phyloP scores from a whole-genome alignment of 2,888 invertebrate genomes.

The Odontothrips loti region DNA sequence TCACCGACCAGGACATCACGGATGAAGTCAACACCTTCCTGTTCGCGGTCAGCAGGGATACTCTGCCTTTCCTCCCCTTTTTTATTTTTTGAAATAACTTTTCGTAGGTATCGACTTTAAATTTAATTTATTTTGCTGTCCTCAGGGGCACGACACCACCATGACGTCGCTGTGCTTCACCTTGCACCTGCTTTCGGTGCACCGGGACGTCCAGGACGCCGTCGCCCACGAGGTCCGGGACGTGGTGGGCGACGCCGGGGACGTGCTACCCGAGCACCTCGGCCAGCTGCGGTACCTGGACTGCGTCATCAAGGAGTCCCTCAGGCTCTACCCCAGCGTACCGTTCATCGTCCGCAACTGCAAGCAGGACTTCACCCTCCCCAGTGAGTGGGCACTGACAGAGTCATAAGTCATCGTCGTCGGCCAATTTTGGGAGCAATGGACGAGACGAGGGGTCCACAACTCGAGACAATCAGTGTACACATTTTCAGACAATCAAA shows the following conservation, averaged over 20 bases:
- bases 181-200: not conserved
- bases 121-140: too few relatives aligned
- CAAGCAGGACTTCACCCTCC: not conserved
- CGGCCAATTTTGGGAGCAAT: too few relatives aligned
- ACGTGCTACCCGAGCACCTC: not conserved
- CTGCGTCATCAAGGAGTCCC: not conserved
- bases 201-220: not conserved
- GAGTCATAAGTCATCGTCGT: too few relatives aligned
- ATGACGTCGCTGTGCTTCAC: not conserved
- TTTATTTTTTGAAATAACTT: too few relatives aligned
- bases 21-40: slow-evolving; percentile 1
- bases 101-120: too few relatives aligned
- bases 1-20: not conserved
- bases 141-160: not conserved
- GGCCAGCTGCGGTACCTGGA: not conserved
- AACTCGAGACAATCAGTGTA: too few relatives aligned
- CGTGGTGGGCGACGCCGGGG: not conserved
- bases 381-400: not conserved
- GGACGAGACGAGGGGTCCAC: too few relatives aligned
- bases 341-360: not conserved
- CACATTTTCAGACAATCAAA: too few relatives aligned
- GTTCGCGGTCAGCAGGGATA: not conserved
- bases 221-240: not conserved
- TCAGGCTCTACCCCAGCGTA: not conserved
- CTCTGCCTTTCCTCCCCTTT: too few relatives aligned